Conservation (phyloP, 2,888 invertebrate genomes). For the Pammene aurita region DNA sequence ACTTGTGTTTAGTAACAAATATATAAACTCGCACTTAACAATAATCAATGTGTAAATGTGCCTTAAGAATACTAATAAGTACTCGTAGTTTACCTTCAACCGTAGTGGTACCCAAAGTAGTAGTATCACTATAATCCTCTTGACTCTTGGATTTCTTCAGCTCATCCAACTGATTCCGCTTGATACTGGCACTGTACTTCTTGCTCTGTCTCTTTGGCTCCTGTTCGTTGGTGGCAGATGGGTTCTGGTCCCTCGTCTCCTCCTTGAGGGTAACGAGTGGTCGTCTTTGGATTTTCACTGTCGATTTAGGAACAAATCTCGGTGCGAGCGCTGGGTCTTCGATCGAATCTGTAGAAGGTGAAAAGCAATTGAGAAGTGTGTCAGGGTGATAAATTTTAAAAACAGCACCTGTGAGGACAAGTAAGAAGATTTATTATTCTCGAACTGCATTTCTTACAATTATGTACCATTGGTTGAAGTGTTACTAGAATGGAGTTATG, state of each 20-base stretch:
- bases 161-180: conserved; percentile 72
- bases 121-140: conserved; percentile 58
- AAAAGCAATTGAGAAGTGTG: neutral
- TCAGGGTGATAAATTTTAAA: neutral
- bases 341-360: conserved; percentile 59
- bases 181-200: conserved; percentile 75
- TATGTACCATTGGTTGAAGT: too few species aligned
- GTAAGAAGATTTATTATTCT: too few species aligned
- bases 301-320: conserved; percentile 51
- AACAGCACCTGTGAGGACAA: too few species aligned
- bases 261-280: conserved; percentile 69
- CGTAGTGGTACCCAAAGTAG: conserved; percentile 61
- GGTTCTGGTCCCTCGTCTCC: conserved; percentile 65
- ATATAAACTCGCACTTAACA: too few species aligned
- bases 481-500: too few species aligned
- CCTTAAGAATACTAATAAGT: too few species aligned
- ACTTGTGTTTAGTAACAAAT: too few species aligned
- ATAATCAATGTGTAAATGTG: too few species aligned
- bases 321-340: conserved; percentile 66
- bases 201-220: conserved; percentile 76
- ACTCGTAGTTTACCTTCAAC: conserved; percentile 56
- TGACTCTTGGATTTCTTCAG: conserved; percentile 57
- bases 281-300: conserved; percentile 64
- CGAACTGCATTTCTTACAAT: too few species aligned
- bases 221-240: conserved; percentile 74